Percentiles rank a stretch among this genome's conserved stretches.
These are phyloP conservation scores for Gymnorhina tibicen DNA, from an alignment of 2,113 vertebrate genomes.

Conservation along the genomic window DNA sequence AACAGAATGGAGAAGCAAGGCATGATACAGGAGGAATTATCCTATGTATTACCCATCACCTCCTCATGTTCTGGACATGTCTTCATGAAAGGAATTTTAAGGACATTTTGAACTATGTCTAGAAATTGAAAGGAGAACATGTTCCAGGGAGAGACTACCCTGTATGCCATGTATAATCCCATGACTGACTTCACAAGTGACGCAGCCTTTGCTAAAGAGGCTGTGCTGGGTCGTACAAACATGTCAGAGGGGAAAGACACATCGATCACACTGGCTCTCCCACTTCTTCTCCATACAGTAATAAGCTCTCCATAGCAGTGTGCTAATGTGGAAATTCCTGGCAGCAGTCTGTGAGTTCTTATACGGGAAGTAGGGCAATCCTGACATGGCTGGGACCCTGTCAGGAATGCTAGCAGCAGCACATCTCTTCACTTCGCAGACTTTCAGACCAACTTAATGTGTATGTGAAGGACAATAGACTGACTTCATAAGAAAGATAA, in stretches of 20 bases:
- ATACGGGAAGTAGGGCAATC: background rate
- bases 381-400: background rate
- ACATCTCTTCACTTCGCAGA: background rate
- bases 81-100: background rate
- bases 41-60: background rate
- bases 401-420: background rate
- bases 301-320: background rate
- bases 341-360: background rate
- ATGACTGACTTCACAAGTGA: background rate
- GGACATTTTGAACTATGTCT: background rate
- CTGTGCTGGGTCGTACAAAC: background rate
- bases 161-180: background rate
- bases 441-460: background rate
- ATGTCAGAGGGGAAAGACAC: background rate
- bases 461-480: background rate
- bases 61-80: background rate
- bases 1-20: background rate
- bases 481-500: background rate
- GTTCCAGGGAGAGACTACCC: background rate
- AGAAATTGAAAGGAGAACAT: background rate
- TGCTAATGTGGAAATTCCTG: background rate
- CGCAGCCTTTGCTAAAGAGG: background rate
- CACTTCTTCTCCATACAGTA: background rate
- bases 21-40: background rate
- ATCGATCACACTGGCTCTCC: background rate